Conservation (phyloP, 2,113 vertebrate species). For the Sinosuthora webbiana region DNA sequence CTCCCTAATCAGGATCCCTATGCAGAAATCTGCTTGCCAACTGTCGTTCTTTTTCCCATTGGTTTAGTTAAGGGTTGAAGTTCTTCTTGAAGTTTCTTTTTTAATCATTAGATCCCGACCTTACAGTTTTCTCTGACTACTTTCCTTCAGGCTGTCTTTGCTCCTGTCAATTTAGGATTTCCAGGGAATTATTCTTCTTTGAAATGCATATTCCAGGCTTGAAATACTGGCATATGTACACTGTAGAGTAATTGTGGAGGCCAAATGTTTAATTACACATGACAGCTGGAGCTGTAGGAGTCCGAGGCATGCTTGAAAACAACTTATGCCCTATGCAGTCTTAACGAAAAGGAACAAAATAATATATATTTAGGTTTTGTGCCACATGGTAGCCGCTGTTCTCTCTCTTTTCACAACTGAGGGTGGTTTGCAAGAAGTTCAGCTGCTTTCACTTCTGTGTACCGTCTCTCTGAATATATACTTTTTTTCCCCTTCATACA, state of each 20-base stretch:
- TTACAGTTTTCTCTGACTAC: slow-evolving; percentile 85
- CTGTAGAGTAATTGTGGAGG: slow-evolving; percentile 95
- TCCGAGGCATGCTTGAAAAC: slow-evolving; percentile 85
- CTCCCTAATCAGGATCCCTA: slow-evolving; percentile 77
- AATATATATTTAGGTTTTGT: slow-evolving; percentile 68
- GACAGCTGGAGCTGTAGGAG: slow-evolving; percentile 94
- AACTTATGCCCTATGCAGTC: slow-evolving; percentile 78
- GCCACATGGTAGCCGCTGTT: slow-evolving; percentile 62
- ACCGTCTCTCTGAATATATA: slow-evolving; percentile 45
- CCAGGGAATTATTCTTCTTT: slow-evolving; percentile 91
- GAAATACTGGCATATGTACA: slow-evolving; percentile 91
- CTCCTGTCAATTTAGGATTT: slow-evolving; percentile 93
- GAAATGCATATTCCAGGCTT: slow-evolving; percentile 94
- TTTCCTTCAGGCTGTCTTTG: slow-evolving; percentile 86
- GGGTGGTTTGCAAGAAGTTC: slow-evolving; percentile 57
- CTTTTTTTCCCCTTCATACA: slow-evolving; percentile 11
- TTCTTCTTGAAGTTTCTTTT: slow-evolving; percentile 87
- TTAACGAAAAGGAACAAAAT: slow-evolving; percentile 77
- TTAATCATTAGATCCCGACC: slow-evolving; percentile 90
- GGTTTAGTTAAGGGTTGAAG: slow-evolving; percentile 86
- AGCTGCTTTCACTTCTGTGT: slow-evolving; percentile 56
- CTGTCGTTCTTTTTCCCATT: slow-evolving; percentile 83
- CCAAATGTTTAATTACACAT: slow-evolving; percentile 99
- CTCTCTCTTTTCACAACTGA: slow-evolving; percentile 60
- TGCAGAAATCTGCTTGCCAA: slow-evolving; percentile 82